These are phyloP conservation scores for Tachypleus tridentatus DNA, from an alignment of 1,140 invertebrate species.

Conservation along the genomic window DNA sequence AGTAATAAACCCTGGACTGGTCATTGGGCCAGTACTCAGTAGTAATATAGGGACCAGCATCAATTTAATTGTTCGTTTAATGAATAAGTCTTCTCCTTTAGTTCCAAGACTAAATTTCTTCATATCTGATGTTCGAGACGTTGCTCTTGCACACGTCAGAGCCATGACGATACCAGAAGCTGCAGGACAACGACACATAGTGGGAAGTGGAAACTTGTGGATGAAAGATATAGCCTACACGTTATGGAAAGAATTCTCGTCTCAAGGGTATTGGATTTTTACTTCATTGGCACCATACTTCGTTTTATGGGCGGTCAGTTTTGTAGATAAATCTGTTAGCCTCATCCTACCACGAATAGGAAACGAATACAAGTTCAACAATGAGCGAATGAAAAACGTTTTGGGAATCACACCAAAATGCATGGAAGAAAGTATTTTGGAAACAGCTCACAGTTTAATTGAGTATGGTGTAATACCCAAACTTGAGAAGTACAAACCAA, in stretches of 20 bases:
- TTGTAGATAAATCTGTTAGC: background rate
- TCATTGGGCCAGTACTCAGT: slow-evolving; percentile 41
- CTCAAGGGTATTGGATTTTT: slow-evolving; percentile 1
- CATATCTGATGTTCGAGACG: slow-evolving; percentile 43
- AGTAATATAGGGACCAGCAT: slow-evolving; percentile 34
- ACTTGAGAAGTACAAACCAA: slow-evolving; percentile 30
- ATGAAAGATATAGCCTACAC: slow-evolving; percentile 36
- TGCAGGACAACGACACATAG: slow-evolving; percentile 37
- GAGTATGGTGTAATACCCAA: slow-evolving; percentile 36
- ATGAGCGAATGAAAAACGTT: slow-evolving; percentile 33
- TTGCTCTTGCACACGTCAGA: slow-evolving; percentile 41
- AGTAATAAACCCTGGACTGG: slow-evolving; percentile 41
- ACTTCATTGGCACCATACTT: background rate
- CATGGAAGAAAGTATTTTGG: slow-evolving; percentile 33
- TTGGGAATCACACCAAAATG: slow-evolving; percentile 31
- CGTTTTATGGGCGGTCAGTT: background rate
- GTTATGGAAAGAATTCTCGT: slow-evolving; percentile 34
- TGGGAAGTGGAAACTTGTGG: slow-evolving; percentile 33
- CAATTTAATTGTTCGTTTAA: slow-evolving; percentile 34
- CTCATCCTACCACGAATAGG: background rate
- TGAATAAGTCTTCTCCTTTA: slow-evolving; percentile 25
- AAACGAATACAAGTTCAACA: background rate
- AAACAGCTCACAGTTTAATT: slow-evolving; percentile 38
- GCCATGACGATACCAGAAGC: slow-evolving; percentile 39
- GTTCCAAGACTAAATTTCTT: slow-evolving; percentile 38